phyloP scores from a whole-genome alignment of 2,888 invertebrate species.

The Tetragonula carbonaria region DNA sequence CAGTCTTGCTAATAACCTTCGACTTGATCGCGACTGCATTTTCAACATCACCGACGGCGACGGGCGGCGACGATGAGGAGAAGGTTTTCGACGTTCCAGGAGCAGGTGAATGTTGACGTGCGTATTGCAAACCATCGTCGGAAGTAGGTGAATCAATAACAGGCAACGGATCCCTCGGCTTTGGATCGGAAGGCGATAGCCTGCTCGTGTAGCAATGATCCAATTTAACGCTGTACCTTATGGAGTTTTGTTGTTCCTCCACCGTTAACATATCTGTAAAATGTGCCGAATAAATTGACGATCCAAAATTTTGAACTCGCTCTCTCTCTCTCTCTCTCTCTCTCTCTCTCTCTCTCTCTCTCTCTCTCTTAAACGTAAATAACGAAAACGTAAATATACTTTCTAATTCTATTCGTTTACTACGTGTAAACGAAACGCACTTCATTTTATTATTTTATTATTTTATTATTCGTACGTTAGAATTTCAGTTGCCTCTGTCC shows the following conservation, averaged over 20 bases:
- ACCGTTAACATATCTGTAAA: conserved; percentile 83
- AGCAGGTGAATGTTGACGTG: conserved; percentile 48
- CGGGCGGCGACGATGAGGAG: conserved; percentile 3
- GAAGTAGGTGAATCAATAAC: conserved; percentile 74
- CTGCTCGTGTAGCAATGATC: conserved; percentile 92
- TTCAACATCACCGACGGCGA: conserved; percentile 31
- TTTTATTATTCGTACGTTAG: too few relatives aligned
- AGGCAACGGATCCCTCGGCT: conserved; percentile 82
- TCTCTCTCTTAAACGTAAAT: too few relatives aligned
- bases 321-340: too few relatives aligned
- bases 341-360: too few relatives aligned
- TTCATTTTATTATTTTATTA: too few relatives aligned
- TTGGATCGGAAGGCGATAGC: conserved; percentile 86
- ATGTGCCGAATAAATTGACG: background rate
- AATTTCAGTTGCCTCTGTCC: too few relatives aligned
- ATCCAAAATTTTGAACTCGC: too few relatives aligned
- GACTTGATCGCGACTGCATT: conserved; percentile 52
- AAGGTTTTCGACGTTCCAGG: conserved; percentile 26
- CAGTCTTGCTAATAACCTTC: conserved; percentile 56
- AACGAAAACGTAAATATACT: too few relatives aligned
- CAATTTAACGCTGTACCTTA: conserved; percentile 86
- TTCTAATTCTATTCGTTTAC: too few relatives aligned
- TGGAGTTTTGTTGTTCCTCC: conserved; percentile 86
- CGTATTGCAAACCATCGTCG: conserved; percentile 68
- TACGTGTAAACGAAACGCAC: too few relatives aligned